phyloP scores from a whole-genome alignment of 2,113 vertebrate species.

The Myrmecobius fasciatus region DNA sequence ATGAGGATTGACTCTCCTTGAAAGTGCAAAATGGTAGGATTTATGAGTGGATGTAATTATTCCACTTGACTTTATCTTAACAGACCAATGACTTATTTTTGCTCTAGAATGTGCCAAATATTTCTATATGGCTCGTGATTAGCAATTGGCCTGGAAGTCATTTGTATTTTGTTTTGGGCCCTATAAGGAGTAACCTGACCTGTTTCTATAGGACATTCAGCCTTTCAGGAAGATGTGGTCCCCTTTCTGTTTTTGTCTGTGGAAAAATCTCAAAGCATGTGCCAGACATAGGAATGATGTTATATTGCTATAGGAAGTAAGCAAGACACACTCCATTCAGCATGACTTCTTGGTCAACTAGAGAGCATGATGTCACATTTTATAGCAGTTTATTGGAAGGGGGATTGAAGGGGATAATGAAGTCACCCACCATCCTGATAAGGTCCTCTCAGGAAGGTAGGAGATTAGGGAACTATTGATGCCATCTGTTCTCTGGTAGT shows the following conservation, averaged over 20 bases:
- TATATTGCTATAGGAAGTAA: background rate
- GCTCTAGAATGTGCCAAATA: background rate
- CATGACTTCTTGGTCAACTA: background rate
- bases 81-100: background rate
- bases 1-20: slow-evolving; percentile 20
- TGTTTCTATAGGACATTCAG: background rate
- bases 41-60: background rate
- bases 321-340: background rate
- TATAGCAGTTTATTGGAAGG: background rate
- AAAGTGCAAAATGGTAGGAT: background rate
- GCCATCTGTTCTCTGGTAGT: background rate
- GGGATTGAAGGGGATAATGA: background rate
- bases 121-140: background rate
- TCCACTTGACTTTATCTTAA: background rate
- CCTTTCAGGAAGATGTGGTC: background rate
- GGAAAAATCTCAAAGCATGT: background rate
- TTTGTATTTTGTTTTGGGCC: background rate
- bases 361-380: background rate
- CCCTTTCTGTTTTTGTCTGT: background rate
- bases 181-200: background rate
- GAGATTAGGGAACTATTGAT: background rate
- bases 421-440: background rate
- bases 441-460: background rate
- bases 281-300: background rate
- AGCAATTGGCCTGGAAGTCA: background rate